Conservation (phyloP, 2,888 invertebrate genomes). For the Chrysolina oricalcia region DNA sequence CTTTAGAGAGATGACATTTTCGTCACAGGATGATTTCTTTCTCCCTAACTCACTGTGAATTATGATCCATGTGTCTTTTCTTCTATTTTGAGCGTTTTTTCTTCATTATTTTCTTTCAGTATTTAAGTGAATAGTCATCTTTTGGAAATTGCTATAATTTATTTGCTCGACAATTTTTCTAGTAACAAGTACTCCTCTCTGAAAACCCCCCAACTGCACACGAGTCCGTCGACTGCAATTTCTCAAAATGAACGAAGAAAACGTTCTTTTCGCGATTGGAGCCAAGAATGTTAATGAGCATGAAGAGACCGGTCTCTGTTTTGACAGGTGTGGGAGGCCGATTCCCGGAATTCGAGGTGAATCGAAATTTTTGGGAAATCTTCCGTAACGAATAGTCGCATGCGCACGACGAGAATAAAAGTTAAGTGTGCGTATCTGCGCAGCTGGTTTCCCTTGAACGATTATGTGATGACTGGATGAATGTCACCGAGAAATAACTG, state of each 20-base stretch:
- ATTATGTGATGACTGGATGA: neutral
- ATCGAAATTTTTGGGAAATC: slow-evolving; percentile 19
- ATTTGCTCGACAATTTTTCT: too few species aligned
- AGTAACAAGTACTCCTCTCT: too few species aligned
- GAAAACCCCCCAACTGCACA: too few species aligned
- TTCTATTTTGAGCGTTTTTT: too few species aligned
- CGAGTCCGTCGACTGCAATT: neutral
- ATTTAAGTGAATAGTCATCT: too few species aligned
- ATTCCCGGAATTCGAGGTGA: slow-evolving; percentile 25
- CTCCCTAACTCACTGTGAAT: too few species aligned
- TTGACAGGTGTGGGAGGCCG: slow-evolving; percentile 47
- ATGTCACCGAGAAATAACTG: neutral
- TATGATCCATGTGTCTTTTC: too few species aligned
- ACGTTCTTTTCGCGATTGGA: slow-evolving; percentile 25
- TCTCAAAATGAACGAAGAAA: neutral
- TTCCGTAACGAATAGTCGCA: slow-evolving; percentile 5
- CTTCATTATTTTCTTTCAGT: too few species aligned
- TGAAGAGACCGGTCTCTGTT: slow-evolving; percentile 40
- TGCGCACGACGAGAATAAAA: slow-evolving; percentile 10
- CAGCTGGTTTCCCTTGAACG: slow-evolving; percentile 12
- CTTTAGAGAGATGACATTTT: too few species aligned
- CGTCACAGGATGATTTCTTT: too few species aligned
- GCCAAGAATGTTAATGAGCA: slow-evolving; percentile 48
- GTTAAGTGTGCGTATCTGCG: slow-evolving; percentile 17
- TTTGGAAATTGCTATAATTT: too few species aligned